Evolutionary conservation across 2,888 invertebrate genomes (phyloP), one percentile per base, ranked within the genome.

Genomic region (Ornithoptera priamus): DNA sequence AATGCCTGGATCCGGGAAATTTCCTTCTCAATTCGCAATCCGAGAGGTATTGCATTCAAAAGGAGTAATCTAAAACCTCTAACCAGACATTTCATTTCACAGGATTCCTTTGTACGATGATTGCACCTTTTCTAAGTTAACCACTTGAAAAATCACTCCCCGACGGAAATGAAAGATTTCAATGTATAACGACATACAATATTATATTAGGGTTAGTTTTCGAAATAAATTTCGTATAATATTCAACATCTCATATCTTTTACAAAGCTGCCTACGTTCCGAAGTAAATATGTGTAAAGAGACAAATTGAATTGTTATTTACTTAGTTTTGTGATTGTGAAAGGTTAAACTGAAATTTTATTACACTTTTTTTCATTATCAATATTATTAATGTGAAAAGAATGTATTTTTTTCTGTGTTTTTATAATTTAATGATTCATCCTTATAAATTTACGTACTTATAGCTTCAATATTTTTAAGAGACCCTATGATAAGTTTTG

Each of bases 11-110:
- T 46, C 56, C 17, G 18, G 50, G 24, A 60, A 30, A 42, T 10
- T 63, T 53, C 53, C 56, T 63, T 59, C 50, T 46, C 63, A 63
- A 67, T 56, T 70, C 70, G 62, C 57, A 17, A 56, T 18, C 66
- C 22, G 2, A 17, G 62, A 30, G 57, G 22, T 56, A 65, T 56
- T 57, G 30, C 42, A 20, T 24, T 62, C 22, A 20, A 20, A 20
- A 36, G 6, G 2, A 39, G 36, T 36, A n/a, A 61, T 20, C 20
- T n/a, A 42, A 63, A 53, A 63, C 18, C 17, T 39, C 18, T 18
- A 30, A 22, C 46, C 62, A 20, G 39, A 62, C 60, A 58, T 58
- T 24, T 24, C 57, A 57, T 57, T 10, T n/a, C 57, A 7, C 3
- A n/a, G 18, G 18, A 58, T 1, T 4, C 10, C 22, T 1, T n/a